Conservation (phyloP, 2,888 invertebrate species). For the Tryphoninae sp. region DNA sequence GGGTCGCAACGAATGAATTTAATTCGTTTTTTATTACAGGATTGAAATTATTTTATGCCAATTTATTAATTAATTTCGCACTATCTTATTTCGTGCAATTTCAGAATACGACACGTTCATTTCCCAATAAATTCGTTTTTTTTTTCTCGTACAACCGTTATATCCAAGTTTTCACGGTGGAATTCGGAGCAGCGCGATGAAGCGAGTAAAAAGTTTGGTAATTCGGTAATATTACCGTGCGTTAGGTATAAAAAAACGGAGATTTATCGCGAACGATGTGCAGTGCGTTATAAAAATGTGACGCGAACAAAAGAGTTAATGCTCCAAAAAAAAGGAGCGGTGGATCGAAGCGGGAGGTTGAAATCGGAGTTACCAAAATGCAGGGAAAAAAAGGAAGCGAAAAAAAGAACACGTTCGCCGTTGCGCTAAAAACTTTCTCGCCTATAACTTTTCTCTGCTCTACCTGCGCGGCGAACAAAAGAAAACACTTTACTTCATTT, state of each 20-base stretch:
- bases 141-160: not conserved
- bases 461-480: not conserved
- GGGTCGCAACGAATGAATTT: too few relatives aligned
- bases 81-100: too few relatives aligned
- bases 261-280: not conserved
- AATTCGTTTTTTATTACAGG: too few relatives aligned
- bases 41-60: too few relatives aligned
- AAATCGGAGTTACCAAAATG: constrained; percentile 16
- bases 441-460: not conserved
- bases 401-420: constrained; percentile 6
- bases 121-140: not conserved
- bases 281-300: not conserved
- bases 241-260: not conserved
- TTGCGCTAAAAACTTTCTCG: constrained; percentile 17
- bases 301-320: not conserved
- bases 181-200: not conserved
- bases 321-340: not conserved
- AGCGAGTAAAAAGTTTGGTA: not conserved
- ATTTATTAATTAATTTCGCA: too few relatives aligned
- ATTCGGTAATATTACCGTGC: not conserved
- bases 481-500: constrained; percentile 4
- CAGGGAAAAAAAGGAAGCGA: not conserved
- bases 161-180: not conserved
- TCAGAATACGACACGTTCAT: not conserved
- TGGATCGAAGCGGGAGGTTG: constrained; percentile 20